These are phyloP conservation scores for Neogale vison DNA, from an alignment of 2,113 vertebrate genomes.

Conservation along the genomic window DNA sequence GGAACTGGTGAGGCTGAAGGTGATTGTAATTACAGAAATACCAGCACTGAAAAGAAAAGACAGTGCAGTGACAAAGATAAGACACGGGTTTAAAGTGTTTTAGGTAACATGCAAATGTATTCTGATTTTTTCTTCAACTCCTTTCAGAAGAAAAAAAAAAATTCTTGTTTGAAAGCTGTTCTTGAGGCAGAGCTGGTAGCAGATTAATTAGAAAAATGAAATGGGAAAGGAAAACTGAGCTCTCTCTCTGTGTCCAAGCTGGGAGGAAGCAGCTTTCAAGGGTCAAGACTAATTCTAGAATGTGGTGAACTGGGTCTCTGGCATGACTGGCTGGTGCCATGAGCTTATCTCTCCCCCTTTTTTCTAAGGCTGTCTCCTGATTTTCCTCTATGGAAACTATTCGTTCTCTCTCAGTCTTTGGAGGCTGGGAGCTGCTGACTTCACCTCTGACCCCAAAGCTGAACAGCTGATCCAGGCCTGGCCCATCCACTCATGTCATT, in stretches of 20 bases:
- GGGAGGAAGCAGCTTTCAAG: neutral
- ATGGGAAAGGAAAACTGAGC: no score
- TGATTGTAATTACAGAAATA: neutral
- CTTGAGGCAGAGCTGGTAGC: neutral
- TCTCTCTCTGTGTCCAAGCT: neutral
- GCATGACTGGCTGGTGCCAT: fast-evolving
- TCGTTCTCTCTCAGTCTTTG: neutral
- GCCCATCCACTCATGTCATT: neutral
- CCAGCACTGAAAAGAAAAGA: neutral
- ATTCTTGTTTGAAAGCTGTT: constrained; percentile 29
- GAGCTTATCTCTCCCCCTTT: neutral
- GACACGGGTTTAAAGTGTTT: neutral
- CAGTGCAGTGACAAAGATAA: neutral
- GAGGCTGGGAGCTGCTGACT: neutral
- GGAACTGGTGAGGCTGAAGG: neutral
- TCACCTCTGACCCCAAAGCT: neutral
- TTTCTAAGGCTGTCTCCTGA: neutral
- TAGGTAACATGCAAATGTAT: constrained; percentile 50
- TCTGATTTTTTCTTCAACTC: constrained; percentile 17
- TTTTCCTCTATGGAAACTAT: neutral
- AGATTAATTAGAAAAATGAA: constrained; percentile 24
- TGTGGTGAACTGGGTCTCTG: neutral
- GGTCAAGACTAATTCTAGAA: neutral
- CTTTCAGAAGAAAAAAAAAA: neutral
- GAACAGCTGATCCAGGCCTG: neutral